Evolutionary conservation across 64 coral and sea anemone genomes (phyloP).

Genomic region (Actinia tenebrosa): DNA sequence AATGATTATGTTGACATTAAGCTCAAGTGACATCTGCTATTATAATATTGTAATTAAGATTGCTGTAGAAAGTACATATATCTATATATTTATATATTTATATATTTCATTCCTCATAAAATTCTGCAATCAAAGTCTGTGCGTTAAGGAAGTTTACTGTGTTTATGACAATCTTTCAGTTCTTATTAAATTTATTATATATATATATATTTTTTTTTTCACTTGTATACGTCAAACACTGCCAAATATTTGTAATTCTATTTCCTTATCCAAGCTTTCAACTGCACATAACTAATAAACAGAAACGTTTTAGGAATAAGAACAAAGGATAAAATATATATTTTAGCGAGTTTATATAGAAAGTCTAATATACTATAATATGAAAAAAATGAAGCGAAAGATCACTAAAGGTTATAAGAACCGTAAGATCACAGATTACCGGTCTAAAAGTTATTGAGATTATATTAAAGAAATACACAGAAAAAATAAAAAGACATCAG

Average conservation of each 20-base stretch:
- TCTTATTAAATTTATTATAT: not conserved
- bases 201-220: too few species aligned
- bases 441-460: not conserved
- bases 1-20: too few species aligned
- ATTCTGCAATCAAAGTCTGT: not conserved
- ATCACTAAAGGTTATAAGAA: not conserved
- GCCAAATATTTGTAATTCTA: too few species aligned
- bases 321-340: not conserved
- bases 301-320: not conserved
- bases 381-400: not conserved
- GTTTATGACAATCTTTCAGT: not conserved
- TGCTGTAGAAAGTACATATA: too few species aligned
- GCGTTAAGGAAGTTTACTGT: not conserved
- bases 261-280: not conserved
- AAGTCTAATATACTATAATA: too few species aligned
- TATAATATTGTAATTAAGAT: too few species aligned
- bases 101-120: not conserved
- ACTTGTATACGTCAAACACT: too few species aligned
- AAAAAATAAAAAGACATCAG: not conserved
- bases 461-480: not conserved
- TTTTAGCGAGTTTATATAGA: too few species aligned
- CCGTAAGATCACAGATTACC: not conserved
- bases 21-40: too few species aligned
- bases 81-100: too few species aligned
- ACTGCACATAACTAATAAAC: not conserved